A percentile compares a stretch with the other conserved stretches of the same genome.
Evolutionary conservation across 2,888 invertebrate genomes (phyloP).

Genomic region (Drosophila engyochracea): DNA sequence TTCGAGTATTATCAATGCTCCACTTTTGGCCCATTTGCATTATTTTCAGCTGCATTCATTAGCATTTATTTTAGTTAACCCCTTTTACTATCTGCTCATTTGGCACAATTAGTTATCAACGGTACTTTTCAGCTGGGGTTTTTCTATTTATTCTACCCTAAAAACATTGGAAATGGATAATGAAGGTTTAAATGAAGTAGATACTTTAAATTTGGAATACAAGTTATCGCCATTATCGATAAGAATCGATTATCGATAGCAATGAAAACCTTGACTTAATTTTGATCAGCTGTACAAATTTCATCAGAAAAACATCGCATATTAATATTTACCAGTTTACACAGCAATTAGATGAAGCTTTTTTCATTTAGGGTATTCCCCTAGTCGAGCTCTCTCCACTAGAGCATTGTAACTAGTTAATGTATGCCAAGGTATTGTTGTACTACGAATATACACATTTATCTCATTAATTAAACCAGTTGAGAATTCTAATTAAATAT

Average conservation of each 20-base stretch:
- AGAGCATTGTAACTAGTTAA: background rate
- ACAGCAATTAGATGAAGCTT: background rate
- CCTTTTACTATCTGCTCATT: slow-evolving; percentile 44
- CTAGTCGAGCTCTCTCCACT: background rate
- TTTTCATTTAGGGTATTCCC: background rate
- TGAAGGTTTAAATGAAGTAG: background rate
- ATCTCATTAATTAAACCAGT: background rate
- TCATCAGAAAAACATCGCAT: background rate
- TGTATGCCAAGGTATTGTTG: slow-evolving; percentile 28
- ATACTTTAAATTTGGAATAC: background rate
- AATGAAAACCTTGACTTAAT: background rate
- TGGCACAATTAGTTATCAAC: slow-evolving; percentile 59
- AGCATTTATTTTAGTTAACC: slow-evolving; percentile 26
- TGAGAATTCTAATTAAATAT: slow-evolving; percentile 6
- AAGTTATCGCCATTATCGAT: background rate
- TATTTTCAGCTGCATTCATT: slow-evolving; percentile 20
- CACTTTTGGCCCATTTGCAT: background rate
- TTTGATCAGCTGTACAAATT: background rate
- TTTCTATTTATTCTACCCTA: background rate
- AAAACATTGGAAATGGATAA: background rate
- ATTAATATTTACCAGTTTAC: background rate
- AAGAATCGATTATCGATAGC: background rate
- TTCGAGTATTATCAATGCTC: slow-evolving; percentile 15
- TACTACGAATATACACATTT: background rate
- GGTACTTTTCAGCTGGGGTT: background rate